Evolutionary conservation across 1,140 invertebrate species (phyloP).

Genomic region (Drosophila pseudoobscura): DNA sequence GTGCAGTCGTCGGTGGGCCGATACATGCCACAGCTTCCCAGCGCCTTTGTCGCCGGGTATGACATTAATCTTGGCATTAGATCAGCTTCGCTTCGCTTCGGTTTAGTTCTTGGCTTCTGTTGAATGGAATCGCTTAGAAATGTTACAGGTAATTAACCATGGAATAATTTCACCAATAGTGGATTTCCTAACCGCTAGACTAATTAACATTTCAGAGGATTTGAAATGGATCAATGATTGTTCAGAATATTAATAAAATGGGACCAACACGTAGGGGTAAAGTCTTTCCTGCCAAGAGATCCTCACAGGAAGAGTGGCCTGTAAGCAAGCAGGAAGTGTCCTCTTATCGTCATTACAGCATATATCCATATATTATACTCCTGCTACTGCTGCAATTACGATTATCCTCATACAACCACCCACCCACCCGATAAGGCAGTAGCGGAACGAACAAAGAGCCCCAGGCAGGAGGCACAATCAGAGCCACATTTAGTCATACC

Average conservation of each 20-base stretch:
- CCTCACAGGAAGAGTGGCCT: too few relatives aligned
- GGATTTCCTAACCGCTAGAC: too few relatives aligned
- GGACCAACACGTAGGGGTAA: too few relatives aligned
- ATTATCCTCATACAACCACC: slow-evolving; percentile 13
- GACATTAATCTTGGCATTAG: slow-evolving; percentile 71
- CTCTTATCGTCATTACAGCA: too few relatives aligned
- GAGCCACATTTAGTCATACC: slow-evolving; percentile 73
- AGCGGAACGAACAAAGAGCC: slow-evolving; percentile 27
- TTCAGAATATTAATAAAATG: too few relatives aligned
- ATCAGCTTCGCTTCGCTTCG: slow-evolving; percentile 49
- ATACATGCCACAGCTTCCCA: neutral
- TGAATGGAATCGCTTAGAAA: too few relatives aligned
- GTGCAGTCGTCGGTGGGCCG: slow-evolving; percentile 11
- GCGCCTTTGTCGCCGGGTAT: slow-evolving; percentile 8
- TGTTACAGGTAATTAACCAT: too few relatives aligned
- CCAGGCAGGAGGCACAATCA: slow-evolving; percentile 51
- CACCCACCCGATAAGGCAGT: slow-evolving; percentile 11
- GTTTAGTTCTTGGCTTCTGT: slow-evolving; percentile 11
- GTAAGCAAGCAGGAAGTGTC: too few relatives aligned
- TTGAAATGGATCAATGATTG: too few relatives aligned
- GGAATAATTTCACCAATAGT: too few relatives aligned
- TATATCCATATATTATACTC: slow-evolving; percentile 14
- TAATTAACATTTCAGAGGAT: too few relatives aligned
- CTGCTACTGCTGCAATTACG: slow-evolving; percentile 35
- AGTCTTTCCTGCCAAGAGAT: slow-evolving; percentile 6